A percentile compares a stretch with the other conserved stretches of the same genome.
Conservation (phyloP, 2,113 vertebrate species). For the Myiagra hebetior region DNA sequence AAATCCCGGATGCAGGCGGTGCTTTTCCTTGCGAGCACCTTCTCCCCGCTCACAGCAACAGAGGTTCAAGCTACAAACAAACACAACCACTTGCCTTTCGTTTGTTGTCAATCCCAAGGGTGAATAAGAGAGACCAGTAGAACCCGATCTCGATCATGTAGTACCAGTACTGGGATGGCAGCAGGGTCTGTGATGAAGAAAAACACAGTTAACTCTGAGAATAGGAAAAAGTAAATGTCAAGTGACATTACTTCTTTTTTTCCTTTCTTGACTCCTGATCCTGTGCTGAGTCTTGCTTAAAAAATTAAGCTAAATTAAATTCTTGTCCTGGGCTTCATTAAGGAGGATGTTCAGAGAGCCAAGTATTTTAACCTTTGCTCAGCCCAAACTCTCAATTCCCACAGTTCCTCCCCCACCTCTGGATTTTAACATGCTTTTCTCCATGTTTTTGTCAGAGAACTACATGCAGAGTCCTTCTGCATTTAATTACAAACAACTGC, state of each 20-base stretch:
- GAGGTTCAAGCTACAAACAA: background rate
- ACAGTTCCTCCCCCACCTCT: background rate
- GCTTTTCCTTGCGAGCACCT: rapidly evolving
- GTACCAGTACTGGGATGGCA: slow-evolving; percentile 95
- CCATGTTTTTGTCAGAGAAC: background rate
- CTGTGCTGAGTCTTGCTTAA: slow-evolving; percentile 11
- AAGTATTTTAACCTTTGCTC: slow-evolving; percentile 54
- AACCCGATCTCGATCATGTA: slow-evolving; percentile 91
- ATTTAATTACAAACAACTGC: slow-evolving; percentile 40
- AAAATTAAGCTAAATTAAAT: slow-evolving; percentile 24
- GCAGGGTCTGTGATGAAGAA: slow-evolving; percentile 76
- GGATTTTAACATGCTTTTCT: background rate
- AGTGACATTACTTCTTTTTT: background rate
- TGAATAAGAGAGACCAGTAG: slow-evolving; percentile 89
- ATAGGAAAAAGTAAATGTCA: background rate
- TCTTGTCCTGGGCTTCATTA: slow-evolving; percentile 41
- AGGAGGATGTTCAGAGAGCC: slow-evolving; percentile 2
- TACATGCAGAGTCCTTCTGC: background rate
- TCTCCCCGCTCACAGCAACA: rapidly evolving
- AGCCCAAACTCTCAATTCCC: background rate
- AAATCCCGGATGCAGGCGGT: background rate
- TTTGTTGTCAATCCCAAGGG: slow-evolving; percentile 86
- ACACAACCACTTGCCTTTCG: slow-evolving; percentile 81
- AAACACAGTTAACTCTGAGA: background rate
- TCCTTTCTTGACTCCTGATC: background rate